phyloP scores from a whole-genome alignment of 2,797 vertebrate species.

The Simalia tracyae region DNA sequence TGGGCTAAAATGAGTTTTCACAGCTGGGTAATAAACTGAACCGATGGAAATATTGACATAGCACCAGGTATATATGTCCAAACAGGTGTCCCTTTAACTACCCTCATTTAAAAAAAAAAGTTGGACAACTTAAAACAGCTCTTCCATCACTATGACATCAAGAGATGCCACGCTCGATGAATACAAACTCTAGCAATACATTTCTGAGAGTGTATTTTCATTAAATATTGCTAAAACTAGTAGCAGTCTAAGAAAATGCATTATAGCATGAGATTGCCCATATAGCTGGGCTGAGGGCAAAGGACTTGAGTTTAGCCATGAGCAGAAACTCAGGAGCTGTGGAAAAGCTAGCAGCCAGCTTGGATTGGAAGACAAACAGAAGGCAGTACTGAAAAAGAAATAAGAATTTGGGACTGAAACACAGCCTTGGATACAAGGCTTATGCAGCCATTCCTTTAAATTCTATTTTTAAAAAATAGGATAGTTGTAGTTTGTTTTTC shows the following conservation, averaged over 20 bases:
- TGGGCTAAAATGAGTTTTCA: conserved; percentile 75
- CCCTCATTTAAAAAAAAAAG: conserved; percentile 71
- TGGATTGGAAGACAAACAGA: neutral
- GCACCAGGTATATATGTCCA: conserved; percentile 70
- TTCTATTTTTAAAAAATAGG: neutral
- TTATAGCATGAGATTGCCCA: neutral
- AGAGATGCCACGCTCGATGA: conserved; percentile 14
- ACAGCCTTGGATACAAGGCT: neutral
- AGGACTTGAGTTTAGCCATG: neutral
- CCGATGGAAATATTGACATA: conserved; percentile 78
- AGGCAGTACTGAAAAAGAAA: neutral
- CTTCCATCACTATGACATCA: conserved; percentile 39
- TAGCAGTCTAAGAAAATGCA: neutral
- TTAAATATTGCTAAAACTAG: conserved; percentile 38
- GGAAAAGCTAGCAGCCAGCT: neutral
- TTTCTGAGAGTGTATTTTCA: conserved; percentile 41
- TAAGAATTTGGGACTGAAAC: neutral
- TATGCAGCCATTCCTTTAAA: neutral
- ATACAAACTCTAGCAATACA: conserved; percentile 5
- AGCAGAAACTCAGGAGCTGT: neutral
- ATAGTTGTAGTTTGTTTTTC: neutral
- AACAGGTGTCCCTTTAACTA: conserved; percentile 76
- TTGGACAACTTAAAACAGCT: conserved; percentile 44
- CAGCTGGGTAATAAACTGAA: conserved; percentile 79
- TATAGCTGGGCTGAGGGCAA: neutral